Conservation (phyloP, 2,797 vertebrate genomes). For the Esox masquinongy region DNA sequence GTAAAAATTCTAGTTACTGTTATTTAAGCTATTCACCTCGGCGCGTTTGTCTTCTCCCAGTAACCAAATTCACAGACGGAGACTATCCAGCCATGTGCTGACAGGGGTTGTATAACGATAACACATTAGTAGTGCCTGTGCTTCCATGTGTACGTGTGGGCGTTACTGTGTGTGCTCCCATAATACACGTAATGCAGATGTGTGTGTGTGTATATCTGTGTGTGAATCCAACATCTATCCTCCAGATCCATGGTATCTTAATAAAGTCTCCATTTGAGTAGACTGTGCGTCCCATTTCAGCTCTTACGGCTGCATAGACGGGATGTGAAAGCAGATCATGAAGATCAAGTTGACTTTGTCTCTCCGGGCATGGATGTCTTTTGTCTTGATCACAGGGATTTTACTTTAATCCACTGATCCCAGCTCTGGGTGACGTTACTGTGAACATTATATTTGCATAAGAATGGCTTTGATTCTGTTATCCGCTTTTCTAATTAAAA, state of each 20-base stretch:
- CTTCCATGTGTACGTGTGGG: too few species aligned
- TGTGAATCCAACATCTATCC: too few species aligned
- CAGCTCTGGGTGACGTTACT: background rate
- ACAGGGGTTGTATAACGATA: background rate
- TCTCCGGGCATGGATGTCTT: background rate
- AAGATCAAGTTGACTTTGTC: background rate
- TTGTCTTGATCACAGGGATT: background rate
- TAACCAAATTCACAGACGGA: background rate
- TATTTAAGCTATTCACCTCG: background rate
- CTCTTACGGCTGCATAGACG: too few species aligned
- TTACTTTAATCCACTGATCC: background rate
- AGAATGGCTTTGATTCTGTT: too few species aligned
- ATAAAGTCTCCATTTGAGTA: too few species aligned
- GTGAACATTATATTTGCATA: too few species aligned
- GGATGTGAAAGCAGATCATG: background rate
- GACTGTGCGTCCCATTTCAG: too few species aligned
- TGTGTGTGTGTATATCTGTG: too few species aligned
- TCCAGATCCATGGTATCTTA: too few species aligned
- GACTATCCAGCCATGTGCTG: background rate
- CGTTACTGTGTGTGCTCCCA: too few species aligned
- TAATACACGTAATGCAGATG: too few species aligned
- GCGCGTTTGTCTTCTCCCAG: background rate
- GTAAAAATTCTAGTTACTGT: background rate
- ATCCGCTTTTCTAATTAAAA: too few species aligned
- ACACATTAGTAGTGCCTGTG: background rate